phyloP scores from a whole-genome alignment of 2,888 invertebrate genomes.

The Nemoura dubitans region DNA sequence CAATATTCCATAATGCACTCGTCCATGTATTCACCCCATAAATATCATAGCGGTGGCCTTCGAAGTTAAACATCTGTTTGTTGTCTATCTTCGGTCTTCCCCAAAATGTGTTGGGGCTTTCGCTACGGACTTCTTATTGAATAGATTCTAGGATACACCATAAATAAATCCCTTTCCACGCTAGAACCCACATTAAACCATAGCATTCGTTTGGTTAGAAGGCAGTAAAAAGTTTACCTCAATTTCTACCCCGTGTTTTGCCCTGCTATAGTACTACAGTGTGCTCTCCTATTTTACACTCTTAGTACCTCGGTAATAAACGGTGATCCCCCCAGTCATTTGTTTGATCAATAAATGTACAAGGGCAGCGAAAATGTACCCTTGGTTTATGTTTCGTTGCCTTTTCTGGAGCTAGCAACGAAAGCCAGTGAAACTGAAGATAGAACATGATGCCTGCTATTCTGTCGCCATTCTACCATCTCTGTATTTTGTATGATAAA shows the following conservation, averaged over 20 bases:
- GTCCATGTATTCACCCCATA: not conserved
- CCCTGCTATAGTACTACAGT: not conserved
- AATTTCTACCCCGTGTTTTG: not conserved
- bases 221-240: constrained; percentile 17
- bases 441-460: not conserved
- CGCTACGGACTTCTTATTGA: not conserved
- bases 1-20: not conserved
- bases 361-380: not conserved
- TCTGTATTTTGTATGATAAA: not conserved
- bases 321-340: constrained; percentile 17
- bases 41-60: constrained; percentile 7
- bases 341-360: constrained; percentile 9
- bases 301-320: constrained; percentile 1
- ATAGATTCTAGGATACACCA: constrained; percentile 15
- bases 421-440: not conserved
- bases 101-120: constrained; percentile 24
- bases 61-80: constrained; percentile 21
- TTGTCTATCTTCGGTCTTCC: constrained; percentile 27
- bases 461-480: not conserved
- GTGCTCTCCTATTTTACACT: not conserved
- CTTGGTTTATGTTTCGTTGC: not conserved
- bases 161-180: constrained; percentile 27
- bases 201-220: not conserved
- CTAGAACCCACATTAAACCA: constrained; percentile 27
- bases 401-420: too few species aligned